phyloP scores from a whole-genome alignment of 2,113 vertebrate genomes.

The Dicerorhinus sumatrensis region DNA sequence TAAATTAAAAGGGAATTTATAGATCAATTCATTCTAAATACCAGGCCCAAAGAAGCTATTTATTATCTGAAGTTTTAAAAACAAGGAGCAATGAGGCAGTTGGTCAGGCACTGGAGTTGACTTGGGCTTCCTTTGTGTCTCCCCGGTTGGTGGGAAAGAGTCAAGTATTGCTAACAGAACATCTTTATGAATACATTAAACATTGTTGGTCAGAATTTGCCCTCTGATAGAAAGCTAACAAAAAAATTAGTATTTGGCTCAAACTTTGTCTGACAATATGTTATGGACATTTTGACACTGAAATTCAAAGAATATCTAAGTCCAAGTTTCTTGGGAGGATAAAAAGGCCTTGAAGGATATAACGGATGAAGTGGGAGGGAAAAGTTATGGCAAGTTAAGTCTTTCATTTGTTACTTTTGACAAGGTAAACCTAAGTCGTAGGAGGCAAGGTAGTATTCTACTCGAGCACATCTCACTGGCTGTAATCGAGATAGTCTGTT shows the following conservation, averaged over 20 bases:
- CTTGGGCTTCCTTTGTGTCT: neutral
- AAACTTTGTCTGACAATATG: conserved; percentile 12
- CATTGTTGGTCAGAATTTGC: neutral
- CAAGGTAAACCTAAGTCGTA: conserved; percentile 43
- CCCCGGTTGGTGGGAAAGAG: neutral
- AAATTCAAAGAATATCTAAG: conserved; percentile 12
- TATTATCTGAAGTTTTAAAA: neutral
- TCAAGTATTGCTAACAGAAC: conserved; percentile 1
- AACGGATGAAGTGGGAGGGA: neutral
- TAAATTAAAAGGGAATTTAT: neutral
- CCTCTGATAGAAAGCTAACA: neutral
- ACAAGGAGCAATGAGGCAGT: neutral
- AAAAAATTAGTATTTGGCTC: neutral
- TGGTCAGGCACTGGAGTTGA: neutral
- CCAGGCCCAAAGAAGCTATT: neutral
- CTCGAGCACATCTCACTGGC: neutral
- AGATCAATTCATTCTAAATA: neutral
- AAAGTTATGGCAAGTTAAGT: conserved; percentile 30
- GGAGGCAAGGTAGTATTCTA: conserved; percentile 24
- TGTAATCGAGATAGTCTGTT: conserved; percentile 45
- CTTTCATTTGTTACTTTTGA: conserved; percentile 62
- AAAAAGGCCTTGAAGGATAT: neutral
- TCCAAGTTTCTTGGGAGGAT: neutral
- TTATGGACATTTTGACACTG: neutral
- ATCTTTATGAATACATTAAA: neutral